Evolutionary conservation across 2,888 invertebrate genomes (phyloP).

Genomic region (Orthosia gracilis): DNA sequence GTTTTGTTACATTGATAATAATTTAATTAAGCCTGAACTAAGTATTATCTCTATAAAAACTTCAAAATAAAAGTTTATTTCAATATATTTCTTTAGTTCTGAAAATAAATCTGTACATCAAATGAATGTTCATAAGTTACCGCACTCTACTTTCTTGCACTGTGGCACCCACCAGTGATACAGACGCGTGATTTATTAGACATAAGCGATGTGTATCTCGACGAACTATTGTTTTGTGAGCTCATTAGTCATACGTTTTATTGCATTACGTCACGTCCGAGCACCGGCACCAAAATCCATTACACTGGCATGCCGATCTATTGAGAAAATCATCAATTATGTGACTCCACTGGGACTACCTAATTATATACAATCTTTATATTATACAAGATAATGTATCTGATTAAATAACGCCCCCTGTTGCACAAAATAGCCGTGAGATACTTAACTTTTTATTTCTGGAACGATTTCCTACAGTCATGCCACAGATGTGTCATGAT

Average conservation of each 20-base stretch:
- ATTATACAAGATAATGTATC: slow-evolving; percentile 42
- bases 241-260: slow-evolving; percentile 69
- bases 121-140: neutral
- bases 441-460: slow-evolving; percentile 41
- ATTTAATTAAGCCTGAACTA: neutral
- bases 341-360: slow-evolving; percentile 12
- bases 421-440: slow-evolving; percentile 32
- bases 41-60: neutral
- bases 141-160: slow-evolving; percentile 12
- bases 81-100: neutral
- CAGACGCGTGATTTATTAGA: slow-evolving; percentile 70
- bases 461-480: slow-evolving; percentile 21
- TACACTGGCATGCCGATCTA: slow-evolving; percentile 45
- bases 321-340: slow-evolving; percentile 54
- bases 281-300: slow-evolving; percentile 40
- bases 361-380: slow-evolving; percentile 40
- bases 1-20: neutral
- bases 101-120: neutral
- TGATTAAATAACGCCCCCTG: slow-evolving; percentile 42
- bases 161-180: slow-evolving; percentile 54
- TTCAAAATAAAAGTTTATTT: neutral
- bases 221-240: slow-evolving; percentile 70
- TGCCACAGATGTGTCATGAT: too few species aligned
- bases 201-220: slow-evolving; percentile 67
- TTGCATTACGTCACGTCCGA: slow-evolving; percentile 65